Evolutionary conservation across 2,113 vertebrate genomes (phyloP).

Genomic region (Acanthisitta chloris): DNA sequence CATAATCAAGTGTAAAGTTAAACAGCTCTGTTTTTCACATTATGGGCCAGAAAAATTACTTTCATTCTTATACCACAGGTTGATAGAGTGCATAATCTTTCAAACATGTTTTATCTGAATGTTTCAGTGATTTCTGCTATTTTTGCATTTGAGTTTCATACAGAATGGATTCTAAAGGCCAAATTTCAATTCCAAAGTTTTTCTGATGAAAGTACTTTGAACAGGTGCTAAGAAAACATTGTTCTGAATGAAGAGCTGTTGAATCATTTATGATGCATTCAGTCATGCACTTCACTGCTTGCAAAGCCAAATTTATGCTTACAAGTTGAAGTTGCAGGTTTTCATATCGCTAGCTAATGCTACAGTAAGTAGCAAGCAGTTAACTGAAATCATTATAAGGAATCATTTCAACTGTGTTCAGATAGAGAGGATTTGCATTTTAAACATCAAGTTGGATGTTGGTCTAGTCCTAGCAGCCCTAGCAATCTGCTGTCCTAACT

Average conservation of each 20-base stretch:
- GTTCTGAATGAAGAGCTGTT: neutral
- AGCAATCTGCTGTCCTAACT: neutral
- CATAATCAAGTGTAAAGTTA: neutral
- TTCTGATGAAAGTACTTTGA: neutral
- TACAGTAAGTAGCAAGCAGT: neutral
- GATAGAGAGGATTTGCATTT: neutral
- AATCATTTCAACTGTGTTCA: neutral
- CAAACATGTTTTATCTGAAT: neutral
- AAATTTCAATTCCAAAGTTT: neutral
- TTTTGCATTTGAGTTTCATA: neutral
- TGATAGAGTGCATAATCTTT: neutral
- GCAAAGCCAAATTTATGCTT: neutral
- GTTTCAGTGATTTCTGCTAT: neutral
- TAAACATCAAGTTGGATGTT: neutral
- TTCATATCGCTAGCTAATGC: neutral
- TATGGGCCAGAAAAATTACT: neutral
- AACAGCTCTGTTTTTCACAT: neutral
- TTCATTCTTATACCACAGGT: neutral
- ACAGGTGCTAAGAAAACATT: neutral
- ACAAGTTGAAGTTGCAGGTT: neutral
- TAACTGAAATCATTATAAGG: neutral
- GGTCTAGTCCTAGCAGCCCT: neutral
- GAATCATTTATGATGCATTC: constrained; percentile 12
- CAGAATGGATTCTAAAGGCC: neutral
- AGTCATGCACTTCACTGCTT: neutral